Base-by-base conservation (phyloP, 2,888 invertebrate species). In the Tryphoninae sp. region DNA sequence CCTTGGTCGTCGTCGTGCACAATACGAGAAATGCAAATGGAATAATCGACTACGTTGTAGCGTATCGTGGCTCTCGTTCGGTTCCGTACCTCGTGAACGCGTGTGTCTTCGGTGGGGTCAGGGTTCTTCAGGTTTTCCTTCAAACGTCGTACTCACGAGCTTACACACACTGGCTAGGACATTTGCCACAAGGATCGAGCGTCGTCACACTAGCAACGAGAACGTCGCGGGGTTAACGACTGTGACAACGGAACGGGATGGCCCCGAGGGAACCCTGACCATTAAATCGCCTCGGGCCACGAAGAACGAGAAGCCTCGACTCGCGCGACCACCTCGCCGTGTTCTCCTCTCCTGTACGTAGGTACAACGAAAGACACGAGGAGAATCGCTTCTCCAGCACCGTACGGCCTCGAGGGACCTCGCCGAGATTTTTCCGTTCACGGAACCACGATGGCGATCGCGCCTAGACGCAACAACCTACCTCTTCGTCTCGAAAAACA, bases 231-330 rank as follows among this genome's bases (percentile, higher is more conserved):
- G 83, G 78, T 83, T 78, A 81, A 83, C 75, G 81, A 79, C 83
- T 83, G 81, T 76, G 74, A 78, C 76, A 83, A 75, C 72, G 74
- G 68, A 64, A 65, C 61, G 75, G 78, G 71, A 83, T 81, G 79
- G 81, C 78, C 61, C 71, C 61, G 75, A 81, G 72, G 73, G 72
- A 69, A 71, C 61, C 68, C 78, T 78, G 81, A 76, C 78, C 80
- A 83, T 78, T 75, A 78, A 81, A 73, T 64, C 61, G 80, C 74
- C 83, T 83, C 65, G 69, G 61, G 67, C 65, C 62, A 33, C 4
- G 33, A 33, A 49, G 51, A 26, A 9, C 58, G 23, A 58, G 55
- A n/a, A 58, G 40, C 33, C 16, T 45, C 40, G 55, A 55, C n/a
- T 53, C 16, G 16, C 58, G 58, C 71, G 53, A 64, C 53, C 64